Evolutionary conservation across 2,113 vertebrate species (phyloP).

Genomic region (Melierax canorus): DNA sequence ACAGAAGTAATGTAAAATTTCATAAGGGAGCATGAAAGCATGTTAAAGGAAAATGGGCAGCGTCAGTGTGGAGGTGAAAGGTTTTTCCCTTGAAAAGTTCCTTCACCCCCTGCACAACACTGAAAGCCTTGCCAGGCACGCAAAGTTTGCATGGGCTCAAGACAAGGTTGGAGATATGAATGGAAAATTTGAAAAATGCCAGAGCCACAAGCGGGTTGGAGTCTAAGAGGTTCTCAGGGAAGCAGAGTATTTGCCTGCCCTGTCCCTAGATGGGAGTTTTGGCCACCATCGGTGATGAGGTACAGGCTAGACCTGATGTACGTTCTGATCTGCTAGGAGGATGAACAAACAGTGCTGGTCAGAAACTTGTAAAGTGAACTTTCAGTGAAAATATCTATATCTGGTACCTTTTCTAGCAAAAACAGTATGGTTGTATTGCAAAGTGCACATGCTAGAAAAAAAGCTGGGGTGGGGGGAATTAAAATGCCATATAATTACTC

Average conservation of each 20-base stretch:
- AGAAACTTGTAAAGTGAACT: not conserved
- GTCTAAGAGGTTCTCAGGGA: not conserved
- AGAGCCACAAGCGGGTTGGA: not conserved
- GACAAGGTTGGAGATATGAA: not conserved
- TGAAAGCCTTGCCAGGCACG: not conserved
- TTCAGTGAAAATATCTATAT: not conserved
- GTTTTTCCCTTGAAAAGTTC: not conserved
- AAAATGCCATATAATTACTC: not conserved
- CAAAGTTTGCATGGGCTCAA: not conserved
- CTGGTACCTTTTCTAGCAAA: not conserved
- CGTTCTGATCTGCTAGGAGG: not conserved
- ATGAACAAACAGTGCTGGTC: not conserved
- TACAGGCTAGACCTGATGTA: no score
- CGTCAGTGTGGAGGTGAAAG: not conserved
- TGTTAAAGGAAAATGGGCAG: not conserved
- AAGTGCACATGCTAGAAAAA: not conserved
- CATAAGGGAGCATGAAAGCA: not conserved
- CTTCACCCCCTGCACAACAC: not conserved
- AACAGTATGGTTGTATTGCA: not conserved
- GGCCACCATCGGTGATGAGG: accelerated
- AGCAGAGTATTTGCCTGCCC: not conserved
- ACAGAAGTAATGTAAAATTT: not conserved
- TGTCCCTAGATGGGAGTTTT: not conserved
- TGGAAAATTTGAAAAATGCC: not conserved
- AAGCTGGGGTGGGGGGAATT: accelerated